Evolutionary conservation across 2,888 invertebrate species (phyloP), one percentile per base, ranked within the genome.

Genomic region (Pheosia gnoma): DNA sequence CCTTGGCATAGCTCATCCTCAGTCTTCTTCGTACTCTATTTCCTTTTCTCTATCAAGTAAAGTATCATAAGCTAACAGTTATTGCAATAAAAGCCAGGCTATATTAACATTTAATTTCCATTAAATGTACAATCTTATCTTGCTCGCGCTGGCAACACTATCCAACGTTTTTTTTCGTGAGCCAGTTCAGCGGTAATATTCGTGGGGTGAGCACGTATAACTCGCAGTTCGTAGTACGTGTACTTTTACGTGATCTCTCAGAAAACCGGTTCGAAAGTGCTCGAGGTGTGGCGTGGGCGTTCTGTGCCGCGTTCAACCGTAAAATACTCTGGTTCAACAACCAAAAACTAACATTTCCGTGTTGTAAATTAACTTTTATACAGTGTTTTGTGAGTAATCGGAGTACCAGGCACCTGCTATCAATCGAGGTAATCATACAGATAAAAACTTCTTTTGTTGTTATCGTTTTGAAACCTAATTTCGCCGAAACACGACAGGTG

Each of bases 261-360:
- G 77, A 75, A 84, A 91, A 90, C 91, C 90, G 91, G 89, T 90
- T 90, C 81, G 89, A 90, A 91, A 91, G 91, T 91, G 87, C 79
- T 77, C 75, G 82, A 91, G 91, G 91, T 90, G 91, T 87, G 90
- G 89, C 89, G 89, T 86, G 84, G 87, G 86, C 84, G 85, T 79
- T 77, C 77, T 83, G 84, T 88, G 86, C 84, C 79, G 87, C 87
- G 83, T 84, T 87, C 86, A 85, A 88, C 84, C 86, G 84, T 86
- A 80, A 85, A 87, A 76, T 76, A 75, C 74, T 72, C 68, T 72
- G 59, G 72, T 74, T 70, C 70, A 64, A 75, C 41, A 63, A 72
- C 74, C 63, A 58, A 83, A 82, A 82, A 84, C 83, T 82, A 78
- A 75, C 71, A 79, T 80, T 78, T 77, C 75, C 76, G 81, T 82